Evolutionary conservation across 2,888 invertebrate species (phyloP), one percentile per base, ranked within the genome.

Genomic region (Catocala nupta): DNA sequence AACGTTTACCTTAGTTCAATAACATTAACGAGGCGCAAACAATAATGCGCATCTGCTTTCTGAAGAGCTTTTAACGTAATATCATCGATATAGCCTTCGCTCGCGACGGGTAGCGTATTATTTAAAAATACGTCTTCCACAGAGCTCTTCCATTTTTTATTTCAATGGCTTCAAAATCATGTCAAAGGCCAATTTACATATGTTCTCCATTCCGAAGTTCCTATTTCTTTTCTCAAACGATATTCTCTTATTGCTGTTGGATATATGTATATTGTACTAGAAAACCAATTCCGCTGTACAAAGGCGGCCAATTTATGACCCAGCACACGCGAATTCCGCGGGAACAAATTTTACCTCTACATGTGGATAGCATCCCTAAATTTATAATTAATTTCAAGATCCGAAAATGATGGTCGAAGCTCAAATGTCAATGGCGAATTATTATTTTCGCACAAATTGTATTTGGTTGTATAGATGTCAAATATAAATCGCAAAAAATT

Each of bases 251-350:
- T 75, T 72, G 71, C 64, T 69, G 65, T 71, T 65, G 63, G 70
- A 69, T 75, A 71, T 72, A 75, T 75, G 79, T 81, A 81, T 80
- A 80, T 82, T 80, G 84, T 82, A 82, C 81, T 84, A 86, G 85
- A 87, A 90, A 90, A 90, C 86, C 90, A 90, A 90, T 90, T 88
- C 81, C 86, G 80, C 61, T 77, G 68, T 80, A 90, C 90, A 90
- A 90, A 88, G 83, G 86, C 81, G 70, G 81, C 81, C 90, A 89
- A 90, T 90, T 89, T 88, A 88, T 88, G 88, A 83, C 80, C 78
- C 81, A 78, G 75, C 80, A 81, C 83, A 82, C 79, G 82, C 77
- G 73, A 81, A 78, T 74, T 74, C 82, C 81, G 45, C 43, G n/a
- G 72, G 69, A 75, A 45, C 53, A 54, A 70, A 71, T 61, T 65